These are phyloP conservation scores for Falco berigora DNA, from an alignment of 2,797 vertebrate genomes.

Conservation along the genomic window DNA sequence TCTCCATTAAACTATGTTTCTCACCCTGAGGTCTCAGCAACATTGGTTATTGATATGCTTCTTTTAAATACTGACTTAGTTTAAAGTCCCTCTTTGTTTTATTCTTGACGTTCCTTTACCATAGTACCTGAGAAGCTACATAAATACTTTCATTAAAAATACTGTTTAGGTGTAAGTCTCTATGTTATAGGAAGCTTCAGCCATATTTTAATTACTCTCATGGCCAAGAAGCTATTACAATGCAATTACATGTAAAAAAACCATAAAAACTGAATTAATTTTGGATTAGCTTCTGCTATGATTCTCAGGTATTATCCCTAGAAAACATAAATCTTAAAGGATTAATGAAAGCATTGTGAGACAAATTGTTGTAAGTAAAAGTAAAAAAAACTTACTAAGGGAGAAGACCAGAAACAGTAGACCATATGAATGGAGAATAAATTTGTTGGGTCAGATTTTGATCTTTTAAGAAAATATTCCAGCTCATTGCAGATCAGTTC, in stretches of 20 bases:
- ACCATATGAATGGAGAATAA: not conserved
- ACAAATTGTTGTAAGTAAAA: constrained; percentile 20
- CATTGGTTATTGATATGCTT: not conserved
- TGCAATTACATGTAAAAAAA: constrained; percentile 40
- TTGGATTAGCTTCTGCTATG: constrained; percentile 13
- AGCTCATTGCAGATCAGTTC: not conserved
- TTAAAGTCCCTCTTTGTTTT: not conserved
- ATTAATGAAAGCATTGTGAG: constrained; percentile 8
- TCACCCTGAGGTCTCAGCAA: not conserved
- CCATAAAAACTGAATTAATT: constrained; percentile 21
- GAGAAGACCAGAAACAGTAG: not conserved
- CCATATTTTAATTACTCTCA: constrained; percentile 12
- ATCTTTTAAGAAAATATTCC: not conserved
- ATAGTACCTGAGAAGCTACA: not conserved
- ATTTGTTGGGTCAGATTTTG: not conserved
- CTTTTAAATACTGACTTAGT: not conserved
- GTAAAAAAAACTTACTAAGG: not conserved
- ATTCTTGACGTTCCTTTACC: not conserved
- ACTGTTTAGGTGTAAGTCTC: not conserved
- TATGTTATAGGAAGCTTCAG: not conserved
- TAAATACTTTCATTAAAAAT: not conserved
- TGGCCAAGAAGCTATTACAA: not conserved
- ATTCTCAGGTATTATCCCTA: constrained; percentile 2
- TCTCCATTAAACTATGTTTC: not conserved
- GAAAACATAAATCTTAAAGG: constrained; percentile 47